These are phyloP conservation scores for Hypsibius dujardini DNA, from an alignment of 1,140 invertebrate species.

Conservation along the genomic window DNA sequence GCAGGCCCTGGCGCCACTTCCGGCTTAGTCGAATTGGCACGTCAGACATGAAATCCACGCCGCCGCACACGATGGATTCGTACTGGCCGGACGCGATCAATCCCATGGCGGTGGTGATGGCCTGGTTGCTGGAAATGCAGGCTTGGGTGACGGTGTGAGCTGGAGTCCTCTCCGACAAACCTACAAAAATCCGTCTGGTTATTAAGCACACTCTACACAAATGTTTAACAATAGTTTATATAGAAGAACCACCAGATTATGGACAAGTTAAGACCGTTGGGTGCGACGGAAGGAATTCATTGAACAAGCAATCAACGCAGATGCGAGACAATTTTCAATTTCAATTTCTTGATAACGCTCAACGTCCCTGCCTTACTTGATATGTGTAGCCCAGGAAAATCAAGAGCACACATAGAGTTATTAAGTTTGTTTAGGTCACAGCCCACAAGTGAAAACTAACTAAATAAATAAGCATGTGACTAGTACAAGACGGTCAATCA, in stretches of 20 bases:
- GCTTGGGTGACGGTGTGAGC: slow-evolving; percentile 97
- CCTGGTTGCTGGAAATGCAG: slow-evolving; percentile 92
- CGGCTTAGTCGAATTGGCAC: slow-evolving; percentile 87
- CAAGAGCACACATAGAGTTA: too few species aligned
- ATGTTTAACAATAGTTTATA: too few species aligned
- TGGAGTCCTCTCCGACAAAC: slow-evolving; percentile 77
- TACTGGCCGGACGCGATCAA: slow-evolving; percentile 71
- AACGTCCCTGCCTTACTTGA: too few species aligned
- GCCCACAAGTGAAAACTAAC: slow-evolving; percentile 6
- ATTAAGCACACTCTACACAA: too few species aligned
- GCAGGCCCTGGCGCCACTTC: slow-evolving; percentile 70
- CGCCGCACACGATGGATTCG: slow-evolving; percentile 75
- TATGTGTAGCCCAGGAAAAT: too few species aligned
- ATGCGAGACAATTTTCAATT: too few species aligned
- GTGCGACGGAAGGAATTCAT: not conserved
- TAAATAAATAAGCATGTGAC: not conserved
- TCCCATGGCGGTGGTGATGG: slow-evolving; percentile 68
- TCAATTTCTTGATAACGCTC: too few species aligned
- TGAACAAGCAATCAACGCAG: too few species aligned
- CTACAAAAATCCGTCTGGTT: slow-evolving; percentile 39
- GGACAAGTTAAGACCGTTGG: slow-evolving; percentile 13
- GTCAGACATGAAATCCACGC: slow-evolving; percentile 96
- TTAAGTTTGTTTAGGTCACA: too few species aligned
- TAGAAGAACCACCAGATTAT: too few species aligned
- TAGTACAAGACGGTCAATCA: not conserved